phyloP scores from a whole-genome alignment of 2,113 vertebrate genomes.

The Hippocampus guttulatus region DNA sequence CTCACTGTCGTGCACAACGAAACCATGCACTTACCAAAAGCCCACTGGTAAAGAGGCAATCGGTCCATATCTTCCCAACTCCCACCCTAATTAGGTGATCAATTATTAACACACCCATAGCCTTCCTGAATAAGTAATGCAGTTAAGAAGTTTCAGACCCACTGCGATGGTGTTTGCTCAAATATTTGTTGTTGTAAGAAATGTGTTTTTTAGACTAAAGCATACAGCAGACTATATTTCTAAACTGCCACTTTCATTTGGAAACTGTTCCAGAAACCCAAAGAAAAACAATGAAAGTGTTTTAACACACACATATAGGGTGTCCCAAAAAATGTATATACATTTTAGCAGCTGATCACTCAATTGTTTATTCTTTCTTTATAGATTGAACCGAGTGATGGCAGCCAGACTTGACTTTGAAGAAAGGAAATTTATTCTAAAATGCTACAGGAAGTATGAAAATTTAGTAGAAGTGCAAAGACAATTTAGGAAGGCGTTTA shows the following conservation, averaged over 20 bases:
- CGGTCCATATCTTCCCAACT: conserved; percentile 56
- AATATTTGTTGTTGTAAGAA: conserved; percentile 62
- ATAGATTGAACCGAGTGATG: too few relatives aligned
- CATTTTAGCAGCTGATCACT: too few relatives aligned
- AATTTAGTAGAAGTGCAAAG: too few relatives aligned
- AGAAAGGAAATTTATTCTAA: too few relatives aligned
- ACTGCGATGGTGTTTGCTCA: conserved; percentile 59
- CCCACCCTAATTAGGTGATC: conserved; percentile 68
- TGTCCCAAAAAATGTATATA: too few relatives aligned
- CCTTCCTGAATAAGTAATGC: conserved; percentile 72
- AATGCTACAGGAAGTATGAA: too few relatives aligned
- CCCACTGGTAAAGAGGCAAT: conserved; percentile 68
- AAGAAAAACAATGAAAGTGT: conserved; percentile 5
- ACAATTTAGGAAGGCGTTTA: too few relatives aligned
- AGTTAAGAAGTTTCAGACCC: conserved; percentile 58
- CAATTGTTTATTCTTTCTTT: too few relatives aligned
- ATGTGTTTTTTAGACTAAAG: conserved; percentile 34
- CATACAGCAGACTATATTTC: conserved; percentile 21
- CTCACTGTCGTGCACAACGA: conserved; percentile 62
- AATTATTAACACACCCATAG: conserved; percentile 74
- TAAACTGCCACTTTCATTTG: conserved; percentile 34
- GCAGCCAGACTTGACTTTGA: too few relatives aligned
- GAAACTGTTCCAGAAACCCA: conserved; percentile 20
- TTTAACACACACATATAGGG: too few relatives aligned
- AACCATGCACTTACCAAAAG: conserved; percentile 74